Percentiles rank a stretch among this genome's conserved stretches.
phyloP scores from a whole-genome alignment of 2,797 vertebrate genomes.

The Aplochiton taeniatus region DNA sequence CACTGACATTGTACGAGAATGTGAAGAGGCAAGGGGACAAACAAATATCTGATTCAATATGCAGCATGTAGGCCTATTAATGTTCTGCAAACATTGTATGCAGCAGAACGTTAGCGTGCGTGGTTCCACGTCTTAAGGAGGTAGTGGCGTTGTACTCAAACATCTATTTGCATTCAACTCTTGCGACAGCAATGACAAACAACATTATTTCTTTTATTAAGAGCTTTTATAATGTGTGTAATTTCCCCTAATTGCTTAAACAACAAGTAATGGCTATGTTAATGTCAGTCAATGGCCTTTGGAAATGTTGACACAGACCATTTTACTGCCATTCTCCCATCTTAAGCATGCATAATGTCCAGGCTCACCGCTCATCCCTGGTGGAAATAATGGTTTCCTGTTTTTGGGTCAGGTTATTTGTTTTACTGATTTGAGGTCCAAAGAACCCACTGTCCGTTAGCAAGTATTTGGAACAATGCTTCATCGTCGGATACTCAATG shows the following conservation, averaged over 20 bases:
- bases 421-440: slow-evolving; percentile 27
- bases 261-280: slow-evolving; percentile 35
- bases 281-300: slow-evolving; percentile 43
- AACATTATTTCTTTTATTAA: neutral
- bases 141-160: too few relatives aligned
- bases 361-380: slow-evolving; percentile 39
- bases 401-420: slow-evolving; percentile 39
- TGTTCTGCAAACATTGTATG: too few relatives aligned
- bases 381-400: slow-evolving; percentile 34
- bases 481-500: slow-evolving; percentile 57
- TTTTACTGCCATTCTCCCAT: slow-evolving; percentile 27
- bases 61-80: too few relatives aligned
- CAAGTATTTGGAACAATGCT: slow-evolving; percentile 55
- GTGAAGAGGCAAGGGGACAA: too few relatives aligned
- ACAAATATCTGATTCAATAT: too few relatives aligned
- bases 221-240: slow-evolving; percentile 3
- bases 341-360: slow-evolving; percentile 29
- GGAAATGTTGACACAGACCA: slow-evolving; percentile 35
- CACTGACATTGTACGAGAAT: too few relatives aligned
- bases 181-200: neutral
- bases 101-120: too few relatives aligned
- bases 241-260: slow-evolving; percentile 13
- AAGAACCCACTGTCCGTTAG: slow-evolving; percentile 44
- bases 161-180: too few relatives aligned
- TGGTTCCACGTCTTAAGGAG: too few relatives aligned